Base-by-base conservation (phyloP, 2,113 vertebrate species). In the Corydoras sp. region DNA sequence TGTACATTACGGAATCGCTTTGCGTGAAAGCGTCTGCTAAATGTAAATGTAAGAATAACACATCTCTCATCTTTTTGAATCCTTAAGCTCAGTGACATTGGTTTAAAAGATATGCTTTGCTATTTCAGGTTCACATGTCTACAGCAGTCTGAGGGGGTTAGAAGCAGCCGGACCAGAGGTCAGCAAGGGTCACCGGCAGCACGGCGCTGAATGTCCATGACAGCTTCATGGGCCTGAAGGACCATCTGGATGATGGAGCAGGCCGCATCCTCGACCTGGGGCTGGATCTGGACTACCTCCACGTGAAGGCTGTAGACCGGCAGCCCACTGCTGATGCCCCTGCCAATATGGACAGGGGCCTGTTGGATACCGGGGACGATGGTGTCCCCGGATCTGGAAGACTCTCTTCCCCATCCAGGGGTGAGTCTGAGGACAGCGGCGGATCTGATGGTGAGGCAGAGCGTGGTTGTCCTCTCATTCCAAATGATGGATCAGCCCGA, bases 201-300 rank as follows among this genome's bases (percentile, higher is more conserved):
- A 90, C 88, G 85, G 92, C 90, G 85, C 90, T 93, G 88, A 90
- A 92, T 91, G 90, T 91, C 87, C 89, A 83, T 76, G 89, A 88
- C 88, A 90, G 87, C 89, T 92, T 94, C 93, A 99, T 99, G 96
- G 96, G 95, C 91, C 91, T 97, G 89, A 95, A 98, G 89, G 93
- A 95, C 91, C 94, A 94, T 83, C 91, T 91, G 84, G 92, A 90
- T 80, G 91, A 90, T 86, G 86, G 81, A 83, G 76, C 83, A 68
- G 85, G 83, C 80, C 84, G 75, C 78, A 85, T 87, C 83, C 85
- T 88, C 11, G 86, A 94, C 84, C 88, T 91, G 77, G 91, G 84
- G 80, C 78, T 83, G 76, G 88, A 88, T 78, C 69, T 89, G 78
- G 88, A 90, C 82, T 95, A 94, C 84, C 92, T 97, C 79, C 92